Evolutionary conservation across 1,140 invertebrate species (phyloP).

Genomic region (Drosophila lacertosa): DNA sequence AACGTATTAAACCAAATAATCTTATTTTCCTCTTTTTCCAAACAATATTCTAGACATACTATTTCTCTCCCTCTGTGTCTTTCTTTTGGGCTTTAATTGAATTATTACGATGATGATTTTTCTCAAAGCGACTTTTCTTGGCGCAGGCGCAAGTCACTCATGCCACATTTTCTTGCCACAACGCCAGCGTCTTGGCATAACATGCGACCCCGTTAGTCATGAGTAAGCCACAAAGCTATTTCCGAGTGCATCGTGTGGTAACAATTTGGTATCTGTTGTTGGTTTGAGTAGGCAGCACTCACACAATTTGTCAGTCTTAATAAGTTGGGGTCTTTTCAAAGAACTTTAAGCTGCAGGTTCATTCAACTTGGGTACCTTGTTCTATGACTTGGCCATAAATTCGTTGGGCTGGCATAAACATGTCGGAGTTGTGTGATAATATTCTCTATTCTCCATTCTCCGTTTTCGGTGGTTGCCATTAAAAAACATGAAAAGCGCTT

Average conservation of each 20-base stretch:
- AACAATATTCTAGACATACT: too few species aligned
- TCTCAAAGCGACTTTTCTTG: background rate
- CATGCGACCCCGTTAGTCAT: constrained; percentile 45
- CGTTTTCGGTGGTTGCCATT: constrained; percentile 38
- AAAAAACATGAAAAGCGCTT: constrained; percentile 64
- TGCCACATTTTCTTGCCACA: constrained; percentile 1
- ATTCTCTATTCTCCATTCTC: constrained; percentile 17
- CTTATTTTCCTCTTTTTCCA: background rate
- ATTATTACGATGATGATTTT: constrained; percentile 58
- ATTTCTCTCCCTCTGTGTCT: background rate
- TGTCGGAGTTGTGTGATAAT: constrained; percentile 31
- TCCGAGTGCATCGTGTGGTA: constrained; percentile 35
- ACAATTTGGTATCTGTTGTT: background rate
- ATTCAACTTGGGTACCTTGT: constrained; percentile 51
- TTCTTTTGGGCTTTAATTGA: constrained; percentile 42
- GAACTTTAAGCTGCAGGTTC: constrained; percentile 58
- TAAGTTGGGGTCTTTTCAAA: constrained; percentile 4
- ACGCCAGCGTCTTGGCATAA: constrained; percentile 23
- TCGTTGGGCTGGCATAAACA: constrained; percentile 32
- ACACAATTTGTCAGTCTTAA: constrained; percentile 18
- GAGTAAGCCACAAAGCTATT: constrained; percentile 58
- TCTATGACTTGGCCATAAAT: constrained; percentile 46
- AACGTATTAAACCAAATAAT: constrained; percentile 33
- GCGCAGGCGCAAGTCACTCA: background rate
- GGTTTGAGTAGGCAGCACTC: constrained; percentile 1